These are phyloP conservation scores for Brotogeris chrysoptera DNA, from an alignment of 2,797 vertebrate species.

Conservation along the genomic window DNA sequence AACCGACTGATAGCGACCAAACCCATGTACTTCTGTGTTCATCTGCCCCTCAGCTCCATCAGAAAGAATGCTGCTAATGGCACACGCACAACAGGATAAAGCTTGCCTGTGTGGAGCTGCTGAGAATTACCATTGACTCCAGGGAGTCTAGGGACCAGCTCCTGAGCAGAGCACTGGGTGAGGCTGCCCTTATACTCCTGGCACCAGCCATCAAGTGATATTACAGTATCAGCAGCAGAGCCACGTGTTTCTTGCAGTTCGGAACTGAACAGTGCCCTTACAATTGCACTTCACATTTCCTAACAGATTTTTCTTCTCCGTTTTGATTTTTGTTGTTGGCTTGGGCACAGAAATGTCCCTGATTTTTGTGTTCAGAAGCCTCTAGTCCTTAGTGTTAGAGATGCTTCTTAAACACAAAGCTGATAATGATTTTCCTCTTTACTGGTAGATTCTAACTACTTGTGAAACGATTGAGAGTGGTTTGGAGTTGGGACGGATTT, in stretches of 20 bases:
- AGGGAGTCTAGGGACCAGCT: slow-evolving; percentile 79
- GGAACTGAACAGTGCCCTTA: neutral
- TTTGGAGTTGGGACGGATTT: neutral
- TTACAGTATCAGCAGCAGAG: slow-evolving; percentile 28
- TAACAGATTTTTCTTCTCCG: neutral
- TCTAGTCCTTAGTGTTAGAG: neutral
- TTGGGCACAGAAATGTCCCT: neutral
- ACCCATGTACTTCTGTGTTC: neutral
- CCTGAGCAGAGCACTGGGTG: slow-evolving; percentile 70
- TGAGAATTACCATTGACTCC: slow-evolving; percentile 82
- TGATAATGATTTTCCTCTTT: neutral
- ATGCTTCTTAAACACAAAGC: neutral
- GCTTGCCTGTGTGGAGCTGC: slow-evolving; percentile 71
- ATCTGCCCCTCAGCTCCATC: neutral
- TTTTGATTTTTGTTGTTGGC: neutral
- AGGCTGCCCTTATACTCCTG: slow-evolving; percentile 62
- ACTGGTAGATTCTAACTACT: neutral
- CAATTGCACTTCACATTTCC: neutral
- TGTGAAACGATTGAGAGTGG: neutral
- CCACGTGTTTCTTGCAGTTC: neutral
- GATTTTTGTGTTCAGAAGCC: neutral
- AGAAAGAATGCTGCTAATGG: slow-evolving; percentile 31
- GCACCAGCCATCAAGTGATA: slow-evolving; percentile 25
- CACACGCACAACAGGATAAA: slow-evolving; percentile 61
- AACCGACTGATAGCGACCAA: neutral